These are phyloP conservation scores for Crax fasciolata DNA, from an alignment of 2,797 vertebrate species.

Conservation along the genomic window DNA sequence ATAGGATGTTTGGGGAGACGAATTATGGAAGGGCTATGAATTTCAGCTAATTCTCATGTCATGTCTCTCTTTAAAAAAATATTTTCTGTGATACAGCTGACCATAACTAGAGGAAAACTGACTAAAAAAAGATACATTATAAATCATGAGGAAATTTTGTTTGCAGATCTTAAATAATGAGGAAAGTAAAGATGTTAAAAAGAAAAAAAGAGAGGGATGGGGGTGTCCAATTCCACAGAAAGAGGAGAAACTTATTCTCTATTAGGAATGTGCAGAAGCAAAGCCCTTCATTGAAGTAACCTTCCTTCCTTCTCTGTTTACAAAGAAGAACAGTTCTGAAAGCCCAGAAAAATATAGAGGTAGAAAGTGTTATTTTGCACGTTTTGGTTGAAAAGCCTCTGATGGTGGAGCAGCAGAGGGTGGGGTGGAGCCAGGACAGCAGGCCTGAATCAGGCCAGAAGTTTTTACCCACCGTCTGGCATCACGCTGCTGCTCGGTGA, in stretches of 20 bases:
- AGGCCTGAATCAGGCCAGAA: no score
- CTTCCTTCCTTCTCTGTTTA: neutral
- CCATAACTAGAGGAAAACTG: neutral
- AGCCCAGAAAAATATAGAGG: neutral
- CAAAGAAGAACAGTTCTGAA: neutral
- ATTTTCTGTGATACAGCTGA: neutral
- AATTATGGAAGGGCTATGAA: neutral
- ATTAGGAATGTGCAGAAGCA: neutral
- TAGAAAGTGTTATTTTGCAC: neutral
- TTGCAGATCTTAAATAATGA: neutral
- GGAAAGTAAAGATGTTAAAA: neutral
- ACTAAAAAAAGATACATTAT: neutral
- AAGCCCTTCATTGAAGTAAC: neutral
- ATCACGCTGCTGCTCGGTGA: no score
- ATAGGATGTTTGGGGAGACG: neutral
- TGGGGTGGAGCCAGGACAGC: neutral
- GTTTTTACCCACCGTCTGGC: no score
- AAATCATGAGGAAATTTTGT: neutral
- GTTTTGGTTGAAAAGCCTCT: neutral
- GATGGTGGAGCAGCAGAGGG: no score
- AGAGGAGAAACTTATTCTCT: neutral
- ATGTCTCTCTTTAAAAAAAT: neutral
- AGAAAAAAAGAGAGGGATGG: fast-evolving
- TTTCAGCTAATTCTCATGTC: neutral
- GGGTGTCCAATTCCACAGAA: neutral